Conservation (phyloP, 2,888 invertebrate species). For the Leistus spinibarbis region DNA sequence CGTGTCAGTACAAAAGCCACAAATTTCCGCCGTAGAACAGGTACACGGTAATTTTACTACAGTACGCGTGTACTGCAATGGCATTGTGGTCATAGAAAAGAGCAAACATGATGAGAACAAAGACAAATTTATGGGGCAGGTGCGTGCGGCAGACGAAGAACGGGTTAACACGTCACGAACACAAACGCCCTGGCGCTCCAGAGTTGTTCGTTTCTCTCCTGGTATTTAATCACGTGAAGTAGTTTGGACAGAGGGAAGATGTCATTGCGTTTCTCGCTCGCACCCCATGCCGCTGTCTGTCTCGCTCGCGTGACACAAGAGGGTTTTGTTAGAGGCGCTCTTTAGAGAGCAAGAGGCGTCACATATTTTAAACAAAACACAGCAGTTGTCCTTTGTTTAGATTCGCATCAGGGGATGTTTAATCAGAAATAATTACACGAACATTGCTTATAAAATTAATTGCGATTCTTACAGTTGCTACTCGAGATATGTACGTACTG, state of each 20-base stretch:
- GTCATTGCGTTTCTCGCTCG: slow-evolving; percentile 31
- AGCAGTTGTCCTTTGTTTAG: slow-evolving; percentile 21
- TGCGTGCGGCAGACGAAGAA: slow-evolving; percentile 2
- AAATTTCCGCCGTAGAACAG: not conserved
- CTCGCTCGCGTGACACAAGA: not conserved
- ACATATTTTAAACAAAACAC: slow-evolving; percentile 16
- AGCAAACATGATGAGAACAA: not conserved
- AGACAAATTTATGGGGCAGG: not conserved
- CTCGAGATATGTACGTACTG: no score
- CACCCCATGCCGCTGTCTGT: slow-evolving; percentile 11
- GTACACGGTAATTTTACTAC: not conserved
- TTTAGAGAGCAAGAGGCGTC: not conserved
- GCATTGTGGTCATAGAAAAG: not conserved
- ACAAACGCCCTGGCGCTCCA: slow-evolving; percentile 5
- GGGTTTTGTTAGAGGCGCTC: not conserved
- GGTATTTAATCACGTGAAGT: slow-evolving; percentile 40
- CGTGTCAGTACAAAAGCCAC: not conserved
- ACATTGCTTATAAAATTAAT: not conserved
- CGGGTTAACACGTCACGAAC: slow-evolving; percentile 37
- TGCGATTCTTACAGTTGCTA: no score
- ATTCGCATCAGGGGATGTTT: not conserved
- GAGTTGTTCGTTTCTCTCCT: not conserved
- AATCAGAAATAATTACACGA: not conserved
- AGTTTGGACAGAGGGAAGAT: slow-evolving; percentile 40
- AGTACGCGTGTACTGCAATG: not conserved